Evolutionary conservation across 64 coral and sea anemone genomes (phyloP), one percentile per base, ranked within the genome.

Genomic region (Acropora tenuis): DNA sequence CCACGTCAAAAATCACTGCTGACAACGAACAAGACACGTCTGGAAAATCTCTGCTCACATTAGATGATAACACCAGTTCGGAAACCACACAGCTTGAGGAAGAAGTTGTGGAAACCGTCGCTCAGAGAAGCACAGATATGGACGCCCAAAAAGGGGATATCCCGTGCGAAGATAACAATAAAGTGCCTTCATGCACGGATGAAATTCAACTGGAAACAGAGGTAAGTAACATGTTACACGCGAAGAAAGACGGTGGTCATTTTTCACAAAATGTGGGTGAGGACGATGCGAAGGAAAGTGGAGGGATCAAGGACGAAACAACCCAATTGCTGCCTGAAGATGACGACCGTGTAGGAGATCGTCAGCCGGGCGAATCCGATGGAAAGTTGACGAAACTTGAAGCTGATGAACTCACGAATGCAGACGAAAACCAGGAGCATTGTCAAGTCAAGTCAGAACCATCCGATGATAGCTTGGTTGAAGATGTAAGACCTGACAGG

Each of bases 1-100:
- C 92, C 95, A 97, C 95, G 92, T 94, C 78, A 46, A 53, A 50
- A 79, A 78, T 63, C 30, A 73, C 74, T 61, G 80, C 78, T 79
- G 66, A 68, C 63, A 92, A 67, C 42, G 65, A 78, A 8, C 48
- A 59, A 20, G 47, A 71, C 47, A 55, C 10, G 52, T 48, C 73
- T 46, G 20, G 57, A 15, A 84, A 13, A 43, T 42, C 52, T 55
- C 72, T n/a, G 49, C 72, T n/a, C 43, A 44, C 19, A 17, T 75
- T 58, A 88, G 75, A 6, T 12, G 18, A 42, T 15, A 73, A 57
- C 1, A 53, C 8, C 5, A 93, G 52, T 73, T 47, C 50, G 10
- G 76, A 79, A 72, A 79, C 20, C 6, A 46, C 44, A 48, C 74
- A 87, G 20, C 46, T 53, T 19, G 75, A 78, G 16, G 73, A 45